Conservation (phyloP, 2,113 vertebrate genomes). For the Myotis brandtii region DNA sequence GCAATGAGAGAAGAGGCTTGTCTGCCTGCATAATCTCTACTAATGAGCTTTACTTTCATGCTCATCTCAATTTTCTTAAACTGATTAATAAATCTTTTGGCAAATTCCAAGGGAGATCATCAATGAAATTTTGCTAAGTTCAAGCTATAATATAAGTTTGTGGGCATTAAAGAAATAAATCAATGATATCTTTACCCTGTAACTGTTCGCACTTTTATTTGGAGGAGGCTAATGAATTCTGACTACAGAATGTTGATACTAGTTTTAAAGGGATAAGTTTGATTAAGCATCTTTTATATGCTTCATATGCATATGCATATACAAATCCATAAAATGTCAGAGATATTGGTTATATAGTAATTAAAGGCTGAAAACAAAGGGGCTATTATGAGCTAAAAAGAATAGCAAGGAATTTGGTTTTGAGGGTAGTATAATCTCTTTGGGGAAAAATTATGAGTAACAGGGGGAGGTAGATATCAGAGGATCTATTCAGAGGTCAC, state of each 20-base stretch:
- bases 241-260: neutral
- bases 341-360: neutral
- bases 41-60: slow-evolving; percentile 47
- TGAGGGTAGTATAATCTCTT: neutral
- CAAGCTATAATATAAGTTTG: slow-evolving; percentile 18
- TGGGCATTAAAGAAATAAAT: neutral
- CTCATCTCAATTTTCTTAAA: slow-evolving; percentile 56
- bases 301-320: slow-evolving; percentile 5
- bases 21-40: slow-evolving; percentile 18
- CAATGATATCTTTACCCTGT: neutral
- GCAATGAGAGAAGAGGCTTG: neutral
- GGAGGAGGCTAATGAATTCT: neutral
- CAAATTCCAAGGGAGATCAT: slow-evolving; percentile 24
- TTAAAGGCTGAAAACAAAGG: slow-evolving; percentile 45
- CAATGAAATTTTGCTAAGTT: slow-evolving; percentile 33
- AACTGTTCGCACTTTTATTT: slow-evolving; percentile 18
- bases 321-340: slow-evolving; percentile 41
- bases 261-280: slow-evolving; percentile 1
- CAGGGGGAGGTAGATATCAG: neutral
- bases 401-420: slow-evolving; percentile 37
- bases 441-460: neutral
- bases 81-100: neutral
- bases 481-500: neutral
- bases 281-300: slow-evolving; percentile 43
- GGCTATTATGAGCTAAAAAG: slow-evolving; percentile 1